phyloP scores from a whole-genome alignment of 1,140 invertebrate species.

The Phymorhynchus buccinoides region DNA sequence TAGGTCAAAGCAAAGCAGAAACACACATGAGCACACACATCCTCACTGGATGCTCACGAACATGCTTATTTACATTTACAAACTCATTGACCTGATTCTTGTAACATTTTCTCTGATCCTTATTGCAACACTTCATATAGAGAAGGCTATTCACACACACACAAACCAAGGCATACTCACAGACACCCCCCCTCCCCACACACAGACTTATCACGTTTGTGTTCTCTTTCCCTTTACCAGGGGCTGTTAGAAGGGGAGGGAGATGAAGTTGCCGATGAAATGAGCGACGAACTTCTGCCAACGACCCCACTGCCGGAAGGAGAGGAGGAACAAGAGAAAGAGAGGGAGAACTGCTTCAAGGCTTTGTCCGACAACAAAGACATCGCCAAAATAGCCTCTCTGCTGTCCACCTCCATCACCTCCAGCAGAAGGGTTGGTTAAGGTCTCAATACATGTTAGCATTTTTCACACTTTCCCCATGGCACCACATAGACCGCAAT shows the following conservation, averaged over 20 bases:
- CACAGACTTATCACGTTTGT: not conserved
- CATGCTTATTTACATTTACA: too few relatives aligned
- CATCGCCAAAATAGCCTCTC: slow-evolving; percentile 86
- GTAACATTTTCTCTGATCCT: too few relatives aligned
- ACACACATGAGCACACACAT: too few relatives aligned
- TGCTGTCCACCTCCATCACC: slow-evolving; percentile 86
- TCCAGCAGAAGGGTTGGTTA: slow-evolving; percentile 70
- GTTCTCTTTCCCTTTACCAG: not conserved
- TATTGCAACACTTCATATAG: too few relatives aligned
- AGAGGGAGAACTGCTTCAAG: slow-evolving; percentile 83
- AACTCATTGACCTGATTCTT: too few relatives aligned
- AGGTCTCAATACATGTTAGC: too few relatives aligned
- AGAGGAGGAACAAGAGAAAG: not conserved
- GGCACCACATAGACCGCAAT: too few relatives aligned
- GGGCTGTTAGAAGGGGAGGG: not conserved
- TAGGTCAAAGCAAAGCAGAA: too few relatives aligned
- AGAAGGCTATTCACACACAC: not conserved
- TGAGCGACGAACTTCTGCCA: not conserved
- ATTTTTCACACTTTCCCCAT: too few relatives aligned
- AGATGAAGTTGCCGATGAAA: not conserved
- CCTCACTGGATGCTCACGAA: too few relatives aligned
- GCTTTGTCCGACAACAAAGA: slow-evolving; percentile 95
- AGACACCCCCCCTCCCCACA: not conserved
- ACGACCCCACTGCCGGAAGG: not conserved
- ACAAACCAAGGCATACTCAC: not conserved